Evolutionary conservation across 2,888 invertebrate genomes (phyloP).

Genomic region (Agrotis ipsilon): DNA sequence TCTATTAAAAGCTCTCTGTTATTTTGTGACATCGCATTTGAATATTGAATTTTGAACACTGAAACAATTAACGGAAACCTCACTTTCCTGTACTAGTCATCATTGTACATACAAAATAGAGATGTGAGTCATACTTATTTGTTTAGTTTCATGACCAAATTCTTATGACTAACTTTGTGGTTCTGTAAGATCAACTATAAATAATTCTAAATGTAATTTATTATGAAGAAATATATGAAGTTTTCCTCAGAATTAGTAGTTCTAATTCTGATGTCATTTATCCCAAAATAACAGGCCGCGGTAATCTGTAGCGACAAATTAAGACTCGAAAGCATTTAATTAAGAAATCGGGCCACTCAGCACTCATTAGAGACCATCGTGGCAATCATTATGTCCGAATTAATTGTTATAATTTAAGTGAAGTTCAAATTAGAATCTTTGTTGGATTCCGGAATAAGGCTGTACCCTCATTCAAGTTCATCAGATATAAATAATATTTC

Average conservation of each 20-base stretch:
- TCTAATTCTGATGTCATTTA: conserved; percentile 30
- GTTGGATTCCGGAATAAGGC: conserved; percentile 12
- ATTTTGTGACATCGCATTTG: conserved; percentile 63
- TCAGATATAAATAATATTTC: conserved; percentile 29
- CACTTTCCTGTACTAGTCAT: conserved; percentile 45
- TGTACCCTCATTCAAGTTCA: conserved; percentile 14
- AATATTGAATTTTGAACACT: conserved; percentile 58
- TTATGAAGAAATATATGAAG: not conserved
- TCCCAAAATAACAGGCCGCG: conserved; percentile 30
- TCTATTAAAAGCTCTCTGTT: conserved; percentile 59
- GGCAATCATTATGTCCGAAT: conserved; percentile 33
- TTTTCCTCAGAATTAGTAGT: conserved; percentile 14
- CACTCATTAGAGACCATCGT: conserved; percentile 44
- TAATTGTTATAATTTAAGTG: conserved; percentile 44
- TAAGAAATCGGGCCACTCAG: conserved; percentile 44
- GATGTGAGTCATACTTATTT: conserved; percentile 38
- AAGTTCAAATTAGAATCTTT: conserved; percentile 13
- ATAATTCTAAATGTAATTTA: not conserved
- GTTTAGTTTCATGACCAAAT: conserved; percentile 25
- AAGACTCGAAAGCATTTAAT: conserved; percentile 28
- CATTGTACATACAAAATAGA: conserved; percentile 43
- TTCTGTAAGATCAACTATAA: conserved; percentile 1
- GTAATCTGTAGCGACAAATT: conserved; percentile 44
- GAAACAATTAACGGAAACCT: conserved; percentile 62
- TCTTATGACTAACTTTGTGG: conserved; percentile 8